Evolutionary conservation across 2,797 vertebrate genomes (phyloP), one percentile per base, ranked within the genome.

Genomic region (Myotis vivesi): DNA sequence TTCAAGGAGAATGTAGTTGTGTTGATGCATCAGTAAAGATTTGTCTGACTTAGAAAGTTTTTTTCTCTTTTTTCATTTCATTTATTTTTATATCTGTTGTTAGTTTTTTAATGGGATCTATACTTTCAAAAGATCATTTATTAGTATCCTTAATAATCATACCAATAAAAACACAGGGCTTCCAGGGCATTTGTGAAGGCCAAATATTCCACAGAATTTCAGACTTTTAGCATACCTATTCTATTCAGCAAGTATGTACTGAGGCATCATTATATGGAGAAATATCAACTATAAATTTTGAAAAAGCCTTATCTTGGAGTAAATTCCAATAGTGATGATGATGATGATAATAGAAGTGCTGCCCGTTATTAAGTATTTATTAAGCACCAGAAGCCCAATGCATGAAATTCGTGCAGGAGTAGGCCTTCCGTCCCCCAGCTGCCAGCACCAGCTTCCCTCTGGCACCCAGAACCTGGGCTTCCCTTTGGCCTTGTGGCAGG

Each of bases 401-500:
- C 57, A 59, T 59, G 57, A 28, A 59, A 28, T 59, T 12, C 4
- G 57, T 59, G 57, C 25, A 59, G 25, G 57, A 59, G 57, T 13
- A 59, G 57, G 57, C 57, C 57, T 59, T 46, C 11, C 46, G 0
- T 46, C 46, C 46, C 46, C 46, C 46, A 11, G 25, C 25, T 28
- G 57, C 57, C 5, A 5, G 25, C 11, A 59, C 11, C 57, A 28
- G 57, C 2, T 59, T 59, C 5, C 11, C 25, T 28, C 57, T 59
- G 57, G 57, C 25, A 59, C 23, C 5, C 11, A 5, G 25, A 5
- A 59, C 25, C 25, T 59, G 57, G 25, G 11, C 57, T 59, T 59
- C 11, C 57, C 57, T 59, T 25, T 59, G 57, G 59, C 59, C 59
- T 30, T 99, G 99, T 68, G 16, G 96, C 0, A 95, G 96, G 20